Evolutionary conservation across 2,888 invertebrate species (phyloP).

Genomic region (Brachypalpus laphriformis): DNA sequence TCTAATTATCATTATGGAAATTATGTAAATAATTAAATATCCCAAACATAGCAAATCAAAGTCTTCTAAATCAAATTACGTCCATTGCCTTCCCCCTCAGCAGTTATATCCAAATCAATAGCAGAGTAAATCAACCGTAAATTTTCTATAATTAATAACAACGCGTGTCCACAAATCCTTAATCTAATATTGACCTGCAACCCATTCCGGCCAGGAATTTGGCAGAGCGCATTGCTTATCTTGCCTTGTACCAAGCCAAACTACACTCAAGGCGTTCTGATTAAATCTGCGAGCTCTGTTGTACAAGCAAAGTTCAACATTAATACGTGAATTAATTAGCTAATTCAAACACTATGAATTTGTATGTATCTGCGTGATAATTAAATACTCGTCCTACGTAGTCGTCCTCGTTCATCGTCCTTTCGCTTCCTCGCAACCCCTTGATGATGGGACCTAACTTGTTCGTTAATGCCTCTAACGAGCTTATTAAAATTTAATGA

Average conservation of each 20-base stretch:
- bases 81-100: not conserved
- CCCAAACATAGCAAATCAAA: constrained; percentile 5
- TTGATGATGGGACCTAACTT: constrained; percentile 50
- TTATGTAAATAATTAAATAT: constrained; percentile 2
- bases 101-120: constrained; percentile 21
- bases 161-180: constrained; percentile 36
- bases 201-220: not conserved
- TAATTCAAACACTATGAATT: constrained; percentile 71
- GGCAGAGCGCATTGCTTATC: constrained; percentile 37
- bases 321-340: constrained; percentile 73
- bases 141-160: constrained; percentile 65
- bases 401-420: constrained; percentile 9
- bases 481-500: constrained; percentile 74
- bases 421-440: constrained; percentile 23
- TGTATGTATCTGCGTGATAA: constrained; percentile 60
- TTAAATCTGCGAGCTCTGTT: constrained; percentile 61
- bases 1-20: not conserved
- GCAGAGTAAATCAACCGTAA: constrained; percentile 56
- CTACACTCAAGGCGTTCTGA: constrained; percentile 60
- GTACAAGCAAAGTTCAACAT: constrained; percentile 66
- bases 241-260: constrained; percentile 46
- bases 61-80: constrained; percentile 22
- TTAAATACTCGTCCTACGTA: constrained; percentile 63
- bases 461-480: constrained; percentile 73
- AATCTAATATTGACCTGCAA: constrained; percentile 51